A percentile compares a stretch with the other conserved stretches of the same genome.
Conservation (phyloP, 2,888 invertebrate genomes). For the Leptopilina syphax region DNA sequence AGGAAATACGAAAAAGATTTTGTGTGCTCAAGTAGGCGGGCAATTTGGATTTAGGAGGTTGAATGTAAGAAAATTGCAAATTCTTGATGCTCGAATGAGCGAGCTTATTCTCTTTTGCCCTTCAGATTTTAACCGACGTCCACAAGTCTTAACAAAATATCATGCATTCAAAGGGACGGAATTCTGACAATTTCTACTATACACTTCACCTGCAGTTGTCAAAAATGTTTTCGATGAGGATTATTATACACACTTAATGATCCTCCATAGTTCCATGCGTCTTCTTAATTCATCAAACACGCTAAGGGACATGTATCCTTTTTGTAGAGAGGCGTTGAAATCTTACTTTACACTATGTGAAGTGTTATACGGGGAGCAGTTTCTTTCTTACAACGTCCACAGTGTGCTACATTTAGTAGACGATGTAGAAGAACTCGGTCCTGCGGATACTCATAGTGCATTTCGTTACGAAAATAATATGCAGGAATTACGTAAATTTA, state of each 20-base stretch:
- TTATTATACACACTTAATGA: slow-evolving; percentile 41
- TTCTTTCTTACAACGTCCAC: slow-evolving; percentile 31
- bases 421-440: slow-evolving; percentile 18
- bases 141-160: slow-evolving; percentile 33
- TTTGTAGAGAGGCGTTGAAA: slow-evolving; percentile 31
- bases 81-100: slow-evolving; percentile 41
- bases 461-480: slow-evolving; percentile 18
- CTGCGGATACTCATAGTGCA: not conserved
- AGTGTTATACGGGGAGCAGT: not conserved
- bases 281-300: not conserved
- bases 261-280: slow-evolving; percentile 41
- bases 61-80: slow-evolving; percentile 39
- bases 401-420: not conserved
- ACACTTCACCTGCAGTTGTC: slow-evolving; percentile 34
- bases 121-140: slow-evolving; percentile 47
- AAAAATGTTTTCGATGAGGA: slow-evolving; percentile 22
- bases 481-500: not conserved
- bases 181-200: slow-evolving; percentile 44
- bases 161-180: slow-evolving; percentile 45
- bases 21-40: slow-evolving; percentile 33
- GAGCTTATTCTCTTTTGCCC: slow-evolving; percentile 27
- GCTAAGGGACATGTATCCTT: slow-evolving; percentile 10
- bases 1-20: slow-evolving; percentile 42
- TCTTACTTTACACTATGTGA: not conserved
- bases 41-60: slow-evolving; percentile 35